Conservation (phyloP, 2,888 invertebrate genomes). For the Masnerella sp. region DNA sequence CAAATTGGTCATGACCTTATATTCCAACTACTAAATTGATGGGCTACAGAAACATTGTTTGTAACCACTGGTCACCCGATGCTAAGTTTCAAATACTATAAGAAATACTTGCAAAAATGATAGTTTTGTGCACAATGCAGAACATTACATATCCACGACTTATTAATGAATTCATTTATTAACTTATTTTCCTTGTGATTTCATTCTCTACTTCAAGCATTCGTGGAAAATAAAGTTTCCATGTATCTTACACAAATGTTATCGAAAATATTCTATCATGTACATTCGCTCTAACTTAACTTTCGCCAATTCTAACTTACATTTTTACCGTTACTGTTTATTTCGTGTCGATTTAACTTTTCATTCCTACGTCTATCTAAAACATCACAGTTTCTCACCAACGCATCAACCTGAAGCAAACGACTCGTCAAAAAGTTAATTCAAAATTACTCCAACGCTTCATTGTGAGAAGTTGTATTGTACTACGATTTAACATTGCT, state of each 20-base stretch:
- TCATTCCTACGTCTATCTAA: not conserved
- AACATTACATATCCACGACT: too few relatives aligned
- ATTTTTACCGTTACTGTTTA: not conserved
- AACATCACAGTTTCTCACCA: slow-evolving; percentile 49
- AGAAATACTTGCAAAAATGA: too few relatives aligned
- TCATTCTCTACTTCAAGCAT: slow-evolving; percentile 12
- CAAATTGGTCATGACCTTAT: too few relatives aligned
- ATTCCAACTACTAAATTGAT: too few relatives aligned
- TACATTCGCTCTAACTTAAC: not conserved
- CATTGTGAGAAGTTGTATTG: slow-evolving; percentile 19
- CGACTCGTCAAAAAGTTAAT: slow-evolving; percentile 24
- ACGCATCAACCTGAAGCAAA: slow-evolving; percentile 22
- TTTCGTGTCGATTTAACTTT: too few relatives aligned
- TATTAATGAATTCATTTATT: too few relatives aligned
- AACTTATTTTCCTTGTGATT: slow-evolving; percentile 10
- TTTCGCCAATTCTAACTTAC: not conserved
- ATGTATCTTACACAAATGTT: slow-evolving; percentile 16
- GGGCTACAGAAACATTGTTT: too few relatives aligned
- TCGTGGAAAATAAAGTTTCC: slow-evolving; percentile 16
- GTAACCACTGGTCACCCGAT: too few relatives aligned
- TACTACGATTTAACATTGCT: slow-evolving; percentile 67
- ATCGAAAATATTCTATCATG: slow-evolving; percentile 36
- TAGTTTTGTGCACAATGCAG: too few relatives aligned
- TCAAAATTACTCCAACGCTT: slow-evolving; percentile 10
- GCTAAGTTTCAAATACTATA: too few relatives aligned